These are phyloP conservation scores for Platysternon megacephalum DNA, from an alignment of 2,113 vertebrate species.

Conservation along the genomic window DNA sequence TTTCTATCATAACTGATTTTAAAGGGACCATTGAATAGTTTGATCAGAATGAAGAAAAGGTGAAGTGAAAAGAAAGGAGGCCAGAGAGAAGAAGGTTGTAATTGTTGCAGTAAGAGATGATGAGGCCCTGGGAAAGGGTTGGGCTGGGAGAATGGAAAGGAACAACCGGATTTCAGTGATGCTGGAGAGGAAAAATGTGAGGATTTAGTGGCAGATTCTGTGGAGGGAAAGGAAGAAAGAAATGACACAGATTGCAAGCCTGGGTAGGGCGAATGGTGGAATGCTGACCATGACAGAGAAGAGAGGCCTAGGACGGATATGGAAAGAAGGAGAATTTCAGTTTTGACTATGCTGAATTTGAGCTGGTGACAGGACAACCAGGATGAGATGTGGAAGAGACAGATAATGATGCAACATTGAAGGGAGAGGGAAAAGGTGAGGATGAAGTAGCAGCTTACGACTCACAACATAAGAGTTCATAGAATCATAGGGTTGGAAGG, in stretches of 20 bases:
- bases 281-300: not conserved
- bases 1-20: not conserved
- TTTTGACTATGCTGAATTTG: not conserved
- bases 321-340: not conserved
- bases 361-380: accelerated
- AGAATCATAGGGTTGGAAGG: no score
- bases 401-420: not conserved
- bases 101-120: not conserved
- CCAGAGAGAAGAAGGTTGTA: not conserved
- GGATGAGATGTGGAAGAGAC: not conserved
- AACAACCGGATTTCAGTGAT: not conserved
- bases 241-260: not conserved
- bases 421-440: not conserved
- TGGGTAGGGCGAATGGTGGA: not conserved
- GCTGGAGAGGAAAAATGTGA: not conserved
- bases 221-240: accelerated
- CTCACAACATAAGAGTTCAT: not conserved
- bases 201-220: not conserved
- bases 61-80: not conserved
- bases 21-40: not conserved
- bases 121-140: not conserved
- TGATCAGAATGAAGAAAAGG: not conserved
- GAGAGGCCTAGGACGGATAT: not conserved
- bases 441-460: not conserved
- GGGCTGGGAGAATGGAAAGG: not conserved